Conservation (phyloP, 2,888 invertebrate genomes). For the Monochamus alternatus region DNA sequence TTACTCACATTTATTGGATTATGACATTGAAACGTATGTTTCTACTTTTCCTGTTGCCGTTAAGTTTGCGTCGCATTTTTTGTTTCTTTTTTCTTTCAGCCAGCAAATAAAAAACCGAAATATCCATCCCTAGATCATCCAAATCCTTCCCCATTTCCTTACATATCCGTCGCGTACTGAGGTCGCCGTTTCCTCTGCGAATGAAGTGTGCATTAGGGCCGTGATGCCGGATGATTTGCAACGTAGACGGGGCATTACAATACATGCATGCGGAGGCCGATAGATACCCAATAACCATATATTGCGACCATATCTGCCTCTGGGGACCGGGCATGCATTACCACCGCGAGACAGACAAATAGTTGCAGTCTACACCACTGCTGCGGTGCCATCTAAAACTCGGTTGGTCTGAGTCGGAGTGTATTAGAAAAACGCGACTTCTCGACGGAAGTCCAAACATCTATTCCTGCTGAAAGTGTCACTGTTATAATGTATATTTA, state of each 20-base stretch:
- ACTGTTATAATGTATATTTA: no score
- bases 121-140: not conserved
- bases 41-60: no score
- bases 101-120: not conserved
- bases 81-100: no score
- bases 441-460: not conserved
- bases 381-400: constrained; percentile 1
- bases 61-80: no score
- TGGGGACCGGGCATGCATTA: constrained; percentile 65
- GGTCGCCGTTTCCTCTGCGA: constrained; percentile 31
- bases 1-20: no score
- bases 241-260: constrained; percentile 62
- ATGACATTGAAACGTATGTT: no score
- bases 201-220: constrained; percentile 50
- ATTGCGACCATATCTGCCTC: constrained; percentile 68
- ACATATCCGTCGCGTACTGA: not conserved
- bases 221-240: constrained; percentile 64
- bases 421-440: constrained; percentile 33
- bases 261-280: constrained; percentile 65
- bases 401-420: not conserved
- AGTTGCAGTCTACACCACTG: constrained; percentile 54
- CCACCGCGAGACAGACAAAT: constrained; percentile 66
- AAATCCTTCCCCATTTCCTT: not conserved
- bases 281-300: constrained; percentile 69
- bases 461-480: no score